phyloP scores from a whole-genome alignment of 2,113 vertebrate genomes.

The Zosterops japonicus region DNA sequence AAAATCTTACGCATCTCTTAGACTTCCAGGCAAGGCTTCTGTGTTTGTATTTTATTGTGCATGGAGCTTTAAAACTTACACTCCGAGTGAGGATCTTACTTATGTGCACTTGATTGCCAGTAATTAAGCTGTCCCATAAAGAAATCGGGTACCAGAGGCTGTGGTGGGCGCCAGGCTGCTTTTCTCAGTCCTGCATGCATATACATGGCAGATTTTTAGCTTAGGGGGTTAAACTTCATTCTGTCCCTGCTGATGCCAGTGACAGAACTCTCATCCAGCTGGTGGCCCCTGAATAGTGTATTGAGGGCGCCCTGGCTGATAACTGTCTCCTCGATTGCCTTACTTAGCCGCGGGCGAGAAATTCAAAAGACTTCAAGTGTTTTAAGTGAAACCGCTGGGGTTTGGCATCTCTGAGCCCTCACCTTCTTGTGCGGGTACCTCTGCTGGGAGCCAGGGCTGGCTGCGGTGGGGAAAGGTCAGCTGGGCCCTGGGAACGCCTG shows the following conservation, averaged over 20 bases:
- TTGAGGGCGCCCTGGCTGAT: accelerated
- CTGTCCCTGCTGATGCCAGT: not conserved
- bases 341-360: not conserved
- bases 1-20: not conserved
- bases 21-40: not conserved
- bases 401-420: not conserved
- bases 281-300: not conserved
- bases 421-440: not conserved
- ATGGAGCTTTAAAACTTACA: not conserved
- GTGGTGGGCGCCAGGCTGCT: not conserved
- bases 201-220: not conserved
- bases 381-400: not conserved
- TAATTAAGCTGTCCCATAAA: not conserved
- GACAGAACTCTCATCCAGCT: not conserved
- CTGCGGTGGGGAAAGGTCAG: constrained; percentile 21
- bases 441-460: not conserved
- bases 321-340: not conserved
- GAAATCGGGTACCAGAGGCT: not conserved
- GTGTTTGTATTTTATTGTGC: not conserved
- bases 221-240: not conserved
- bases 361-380: not conserved
- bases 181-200: not conserved
- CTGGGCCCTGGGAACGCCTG: constrained; percentile 54
- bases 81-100: not conserved
- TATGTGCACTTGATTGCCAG: not conserved